Percentiles rank a stretch among this genome's conserved stretches.
phyloP scores from a whole-genome alignment of 2,797 vertebrate species.

The Periparus ater region DNA sequence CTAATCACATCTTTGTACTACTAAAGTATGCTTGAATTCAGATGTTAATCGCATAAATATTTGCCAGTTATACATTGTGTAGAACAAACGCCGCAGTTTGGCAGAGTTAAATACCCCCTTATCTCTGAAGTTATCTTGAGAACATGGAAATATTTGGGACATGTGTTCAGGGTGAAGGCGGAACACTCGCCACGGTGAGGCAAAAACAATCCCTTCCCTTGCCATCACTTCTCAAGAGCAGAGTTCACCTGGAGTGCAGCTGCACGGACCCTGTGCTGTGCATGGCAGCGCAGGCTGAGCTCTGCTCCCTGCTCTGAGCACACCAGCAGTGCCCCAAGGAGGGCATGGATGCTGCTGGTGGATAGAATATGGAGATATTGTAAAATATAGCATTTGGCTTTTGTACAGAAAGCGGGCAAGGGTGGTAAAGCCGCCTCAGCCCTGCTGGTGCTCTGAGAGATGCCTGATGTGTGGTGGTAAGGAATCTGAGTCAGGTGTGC shows the following conservation, averaged over 20 bases:
- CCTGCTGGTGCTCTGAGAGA: neutral
- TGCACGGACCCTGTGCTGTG: neutral
- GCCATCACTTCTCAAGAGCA: neutral
- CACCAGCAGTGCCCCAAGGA: fast-evolving
- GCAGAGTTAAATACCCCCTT: constrained; percentile 15
- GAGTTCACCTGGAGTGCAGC: neutral
- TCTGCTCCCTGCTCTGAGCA: neutral
- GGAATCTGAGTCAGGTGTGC: neutral
- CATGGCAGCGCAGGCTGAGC: fast-evolving
- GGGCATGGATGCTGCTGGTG: neutral
- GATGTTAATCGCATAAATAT: constrained; percentile 53
- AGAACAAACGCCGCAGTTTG: neutral
- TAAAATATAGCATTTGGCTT: neutral
- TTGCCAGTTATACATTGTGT: neutral
- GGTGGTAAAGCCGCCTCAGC: neutral
- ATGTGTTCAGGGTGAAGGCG: neutral
- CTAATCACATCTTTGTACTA: constrained; percentile 45
- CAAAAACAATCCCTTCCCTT: neutral
- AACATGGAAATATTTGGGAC: constrained; percentile 44
- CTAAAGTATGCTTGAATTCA: constrained; percentile 57
- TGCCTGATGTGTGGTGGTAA: fast-evolving
- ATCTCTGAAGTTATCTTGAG: constrained; percentile 51
- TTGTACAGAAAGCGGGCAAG: neutral
- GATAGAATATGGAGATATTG: fast-evolving
- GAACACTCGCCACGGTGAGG: neutral